phyloP scores from a whole-genome alignment of 2,113 vertebrate species.

The Eclectus roratus region DNA sequence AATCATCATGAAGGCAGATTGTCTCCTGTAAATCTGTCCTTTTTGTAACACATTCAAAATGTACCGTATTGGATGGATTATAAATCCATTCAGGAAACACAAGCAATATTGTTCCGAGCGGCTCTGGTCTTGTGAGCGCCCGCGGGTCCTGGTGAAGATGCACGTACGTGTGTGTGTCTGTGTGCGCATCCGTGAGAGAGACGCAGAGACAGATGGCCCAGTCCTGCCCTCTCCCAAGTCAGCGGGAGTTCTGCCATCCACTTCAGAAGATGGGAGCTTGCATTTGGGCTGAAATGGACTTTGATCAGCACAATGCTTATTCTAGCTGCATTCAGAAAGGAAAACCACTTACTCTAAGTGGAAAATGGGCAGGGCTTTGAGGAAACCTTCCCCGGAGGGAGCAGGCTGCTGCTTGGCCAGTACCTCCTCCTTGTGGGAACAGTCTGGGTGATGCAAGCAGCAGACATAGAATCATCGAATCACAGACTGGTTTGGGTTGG shows the following conservation, averaged over 20 bases:
- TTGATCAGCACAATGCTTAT: neutral
- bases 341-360: neutral
- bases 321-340: neutral
- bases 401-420: neutral
- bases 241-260: conserved; percentile 34
- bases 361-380: neutral
- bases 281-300: conserved; percentile 6
- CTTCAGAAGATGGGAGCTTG: neutral
- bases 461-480: neutral
- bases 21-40: conserved; percentile 84
- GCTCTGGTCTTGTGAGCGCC: conserved; percentile 29
- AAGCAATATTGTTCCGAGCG: conserved; percentile 43
- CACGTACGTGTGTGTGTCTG: neutral
- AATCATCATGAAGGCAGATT: conserved; percentile 84
- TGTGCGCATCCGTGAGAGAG: neutral
- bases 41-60: conserved; percentile 77
- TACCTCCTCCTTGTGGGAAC: neutral
- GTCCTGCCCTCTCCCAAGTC: conserved; percentile 38
- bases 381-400: neutral
- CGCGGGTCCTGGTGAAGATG: neutral
- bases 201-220: conserved; percentile 58
- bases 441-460: accelerated
- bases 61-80: conserved; percentile 82
- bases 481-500: neutral
- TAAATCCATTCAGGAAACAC: conserved; percentile 74